These are phyloP conservation scores for Melanotus villosus DNA, from an alignment of 2,888 invertebrate species.

Conservation along the genomic window DNA sequence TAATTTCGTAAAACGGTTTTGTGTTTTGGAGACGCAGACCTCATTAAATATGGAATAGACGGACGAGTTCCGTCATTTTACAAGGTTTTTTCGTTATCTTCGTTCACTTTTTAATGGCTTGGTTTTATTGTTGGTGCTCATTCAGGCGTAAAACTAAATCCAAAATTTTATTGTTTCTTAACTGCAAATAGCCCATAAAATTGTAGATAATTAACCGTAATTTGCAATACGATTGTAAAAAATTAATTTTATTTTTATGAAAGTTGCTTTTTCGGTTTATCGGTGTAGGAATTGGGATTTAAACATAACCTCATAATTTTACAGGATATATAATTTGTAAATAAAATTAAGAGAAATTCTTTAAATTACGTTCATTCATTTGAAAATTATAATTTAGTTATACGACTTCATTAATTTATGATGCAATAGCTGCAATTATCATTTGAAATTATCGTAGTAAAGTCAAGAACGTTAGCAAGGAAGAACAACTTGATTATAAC, in stretches of 20 bases:
- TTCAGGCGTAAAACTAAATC: slow-evolving; percentile 1
- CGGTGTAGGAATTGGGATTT: too few species aligned
- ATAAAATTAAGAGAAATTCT: too few species aligned
- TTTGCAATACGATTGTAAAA: not conserved
- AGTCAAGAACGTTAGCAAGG: too few species aligned
- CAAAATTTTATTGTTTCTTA: slow-evolving; percentile 1
- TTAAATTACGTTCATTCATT: too few species aligned
- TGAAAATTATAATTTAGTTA: too few species aligned
- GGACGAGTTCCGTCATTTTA: slow-evolving; percentile 8
- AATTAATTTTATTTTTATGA: not conserved
- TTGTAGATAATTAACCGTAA: not conserved
- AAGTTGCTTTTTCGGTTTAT: not conserved
- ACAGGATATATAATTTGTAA: too few species aligned
- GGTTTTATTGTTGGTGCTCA: slow-evolving; percentile 6
- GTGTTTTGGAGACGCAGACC: not conserved
- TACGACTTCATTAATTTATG: too few species aligned
- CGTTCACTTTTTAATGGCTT: slow-evolving; percentile 1
- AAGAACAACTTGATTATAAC: too few species aligned
- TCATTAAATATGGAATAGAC: slow-evolving; percentile 1
- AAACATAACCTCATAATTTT: too few species aligned
- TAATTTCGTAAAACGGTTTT: slow-evolving; percentile 1
- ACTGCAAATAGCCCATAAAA: not conserved
- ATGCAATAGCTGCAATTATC: too few species aligned
- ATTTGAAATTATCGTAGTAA: too few species aligned
- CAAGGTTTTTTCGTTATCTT: not conserved